Evolutionary conservation across 2,113 vertebrate species (phyloP).

Genomic region (Urocitellus parryii): DNA sequence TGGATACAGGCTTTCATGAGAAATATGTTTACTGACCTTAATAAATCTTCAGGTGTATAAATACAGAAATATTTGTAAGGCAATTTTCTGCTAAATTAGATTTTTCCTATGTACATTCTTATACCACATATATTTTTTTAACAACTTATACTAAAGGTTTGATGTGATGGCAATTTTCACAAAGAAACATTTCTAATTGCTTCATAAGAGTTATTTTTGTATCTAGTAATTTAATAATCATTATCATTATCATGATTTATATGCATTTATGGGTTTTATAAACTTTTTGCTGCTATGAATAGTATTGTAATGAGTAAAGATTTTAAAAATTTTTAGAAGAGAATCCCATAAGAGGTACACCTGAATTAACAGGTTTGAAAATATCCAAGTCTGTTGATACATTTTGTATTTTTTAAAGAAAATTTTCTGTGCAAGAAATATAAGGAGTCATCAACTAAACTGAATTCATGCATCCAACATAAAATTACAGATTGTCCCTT

Average conservation of each 20-base stretch:
- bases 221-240: conserved; percentile 44
- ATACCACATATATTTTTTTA: conserved; percentile 56
- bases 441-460: neutral
- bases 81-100: conserved; percentile 70
- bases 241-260: conserved; percentile 54
- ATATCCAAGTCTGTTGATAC: conserved; percentile 20
- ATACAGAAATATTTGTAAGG: conserved; percentile 66
- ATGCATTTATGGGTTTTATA: conserved; percentile 44
- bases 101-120: conserved; percentile 45
- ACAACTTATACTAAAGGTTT: conserved; percentile 36
- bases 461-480: conserved; percentile 2
- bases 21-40: conserved; percentile 67
- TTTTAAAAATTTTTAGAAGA: conserved; percentile 37
- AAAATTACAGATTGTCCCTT: neutral
- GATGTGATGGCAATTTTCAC: neutral
- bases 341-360: conserved; percentile 21
- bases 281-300: conserved; percentile 2
- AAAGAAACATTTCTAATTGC: conserved; percentile 43
- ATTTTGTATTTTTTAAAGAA: conserved; percentile 39
- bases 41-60: conserved; percentile 67
- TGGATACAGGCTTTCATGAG: conserved; percentile 48
- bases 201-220: conserved; percentile 56
- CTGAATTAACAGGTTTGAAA: conserved; percentile 49
- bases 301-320: conserved; percentile 8
- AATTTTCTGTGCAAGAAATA: neutral